Evolutionary conservation across 2,797 vertebrate species (phyloP).

Genomic region (Lophotriccus pileatus): DNA sequence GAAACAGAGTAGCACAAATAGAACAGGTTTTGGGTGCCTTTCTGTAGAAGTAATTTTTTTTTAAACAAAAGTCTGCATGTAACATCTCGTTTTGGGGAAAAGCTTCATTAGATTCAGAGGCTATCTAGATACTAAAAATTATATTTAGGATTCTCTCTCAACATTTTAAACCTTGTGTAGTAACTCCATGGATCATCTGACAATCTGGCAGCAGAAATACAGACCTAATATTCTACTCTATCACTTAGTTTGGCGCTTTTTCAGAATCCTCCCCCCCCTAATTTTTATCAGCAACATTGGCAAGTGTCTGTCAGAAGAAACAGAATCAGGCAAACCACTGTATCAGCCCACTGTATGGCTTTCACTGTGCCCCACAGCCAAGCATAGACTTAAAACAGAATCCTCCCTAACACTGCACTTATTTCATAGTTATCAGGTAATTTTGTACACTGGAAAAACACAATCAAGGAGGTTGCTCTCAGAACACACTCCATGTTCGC

Average conservation of each 20-base stretch:
- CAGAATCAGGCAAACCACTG: not conserved
- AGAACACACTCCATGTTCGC: not conserved
- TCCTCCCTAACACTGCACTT: not conserved
- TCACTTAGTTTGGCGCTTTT: not conserved
- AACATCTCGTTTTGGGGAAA: not conserved
- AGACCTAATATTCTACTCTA: not conserved
- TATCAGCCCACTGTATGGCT: not conserved
- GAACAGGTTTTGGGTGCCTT: not conserved
- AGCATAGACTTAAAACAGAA: not conserved
- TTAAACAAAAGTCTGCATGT: not conserved
- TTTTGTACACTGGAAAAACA: not conserved
- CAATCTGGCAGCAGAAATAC: not conserved
- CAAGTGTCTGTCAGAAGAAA: not conserved
- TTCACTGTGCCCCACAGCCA: not conserved
- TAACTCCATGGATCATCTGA: not conserved
- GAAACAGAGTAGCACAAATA: conserved; percentile 20
- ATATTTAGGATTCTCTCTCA: not conserved
- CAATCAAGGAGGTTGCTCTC: not conserved
- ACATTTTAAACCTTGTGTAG: not conserved
- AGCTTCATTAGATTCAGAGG: not conserved
- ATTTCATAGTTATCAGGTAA: not conserved
- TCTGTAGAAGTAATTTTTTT: not conserved
- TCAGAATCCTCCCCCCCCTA: not conserved
- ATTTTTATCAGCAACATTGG: not conserved
- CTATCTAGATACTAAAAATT: not conserved